Conservation (phyloP, 2,888 invertebrate species). For the Oscheius sp. region DNA sequence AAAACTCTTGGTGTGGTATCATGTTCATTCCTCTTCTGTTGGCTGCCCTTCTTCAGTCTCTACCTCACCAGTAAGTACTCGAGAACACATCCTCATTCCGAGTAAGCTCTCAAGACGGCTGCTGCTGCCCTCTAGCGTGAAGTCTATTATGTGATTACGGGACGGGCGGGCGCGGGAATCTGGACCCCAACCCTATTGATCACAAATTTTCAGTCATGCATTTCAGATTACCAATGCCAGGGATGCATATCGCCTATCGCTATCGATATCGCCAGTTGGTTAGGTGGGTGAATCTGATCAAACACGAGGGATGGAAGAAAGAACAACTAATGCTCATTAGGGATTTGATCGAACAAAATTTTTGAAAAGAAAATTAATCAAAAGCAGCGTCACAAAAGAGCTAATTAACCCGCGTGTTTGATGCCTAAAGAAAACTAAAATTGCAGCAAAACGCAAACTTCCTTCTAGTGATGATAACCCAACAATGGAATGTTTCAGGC, state of each 20-base stretch:
- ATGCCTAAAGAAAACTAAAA: neutral
- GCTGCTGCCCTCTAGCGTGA: conserved; percentile 17
- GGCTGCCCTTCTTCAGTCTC: conserved; percentile 79
- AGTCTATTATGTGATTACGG: conserved; percentile 42
- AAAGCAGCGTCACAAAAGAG: neutral
- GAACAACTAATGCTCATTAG: too few species aligned
- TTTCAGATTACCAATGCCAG: conserved; percentile 70
- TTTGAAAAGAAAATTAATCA: neutral
- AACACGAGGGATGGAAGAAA: neutral
- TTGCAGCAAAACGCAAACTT: neutral
- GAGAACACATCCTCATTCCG: neutral
- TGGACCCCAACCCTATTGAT: conserved; percentile 33
- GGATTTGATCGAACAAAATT: too few species aligned
- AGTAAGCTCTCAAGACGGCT: conserved; percentile 1
- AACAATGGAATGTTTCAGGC: conserved; percentile 42
- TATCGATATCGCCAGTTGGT: conserved; percentile 72
- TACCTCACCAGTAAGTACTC: conserved; percentile 77
- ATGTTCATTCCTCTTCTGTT: conserved; percentile 78
- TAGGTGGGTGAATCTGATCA: conserved; percentile 55
- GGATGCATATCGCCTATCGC: conserved; percentile 69
- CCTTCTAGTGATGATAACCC: too few species aligned
- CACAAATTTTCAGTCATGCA: conserved; percentile 28
- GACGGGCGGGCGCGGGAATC: conserved; percentile 31
- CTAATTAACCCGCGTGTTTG: conserved; percentile 1
- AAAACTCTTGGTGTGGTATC: conserved; percentile 79